Evolutionary conservation across 2,797 vertebrate species (phyloP).

Genomic region (Caiman crocodilus): DNA sequence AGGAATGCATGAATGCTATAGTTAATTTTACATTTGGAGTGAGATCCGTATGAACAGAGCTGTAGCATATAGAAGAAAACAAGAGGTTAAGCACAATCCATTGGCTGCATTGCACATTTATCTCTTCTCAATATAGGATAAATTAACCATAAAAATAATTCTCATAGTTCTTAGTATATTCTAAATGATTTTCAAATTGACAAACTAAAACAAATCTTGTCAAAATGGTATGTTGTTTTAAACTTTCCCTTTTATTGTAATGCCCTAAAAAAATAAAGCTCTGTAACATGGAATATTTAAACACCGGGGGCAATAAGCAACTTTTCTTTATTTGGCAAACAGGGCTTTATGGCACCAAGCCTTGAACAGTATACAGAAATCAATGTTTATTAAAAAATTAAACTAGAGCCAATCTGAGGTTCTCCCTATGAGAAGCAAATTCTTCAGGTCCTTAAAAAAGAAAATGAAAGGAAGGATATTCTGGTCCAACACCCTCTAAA

Average conservation of each 20-base stretch:
- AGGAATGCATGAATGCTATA: neutral
- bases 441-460: neutral
- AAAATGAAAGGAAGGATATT: neutral
- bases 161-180: neutral
- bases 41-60: neutral
- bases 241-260: neutral
- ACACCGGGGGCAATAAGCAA: neutral
- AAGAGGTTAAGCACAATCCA: neutral
- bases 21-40: neutral
- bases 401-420: neutral
- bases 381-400: neutral
- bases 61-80: neutral
- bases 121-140: neutral
- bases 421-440: neutral
- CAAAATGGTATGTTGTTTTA: neutral
- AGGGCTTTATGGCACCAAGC: neutral
- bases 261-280: neutral
- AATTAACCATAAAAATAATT: neutral
- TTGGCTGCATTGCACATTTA: neutral
- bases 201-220: neutral
- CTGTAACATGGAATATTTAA: neutral
- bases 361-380: neutral
- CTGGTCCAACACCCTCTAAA: neutral
- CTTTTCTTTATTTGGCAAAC: neutral
- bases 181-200: neutral